Conservation (phyloP, 2,888 invertebrate genomes). For the Tyria jacobaeae region DNA sequence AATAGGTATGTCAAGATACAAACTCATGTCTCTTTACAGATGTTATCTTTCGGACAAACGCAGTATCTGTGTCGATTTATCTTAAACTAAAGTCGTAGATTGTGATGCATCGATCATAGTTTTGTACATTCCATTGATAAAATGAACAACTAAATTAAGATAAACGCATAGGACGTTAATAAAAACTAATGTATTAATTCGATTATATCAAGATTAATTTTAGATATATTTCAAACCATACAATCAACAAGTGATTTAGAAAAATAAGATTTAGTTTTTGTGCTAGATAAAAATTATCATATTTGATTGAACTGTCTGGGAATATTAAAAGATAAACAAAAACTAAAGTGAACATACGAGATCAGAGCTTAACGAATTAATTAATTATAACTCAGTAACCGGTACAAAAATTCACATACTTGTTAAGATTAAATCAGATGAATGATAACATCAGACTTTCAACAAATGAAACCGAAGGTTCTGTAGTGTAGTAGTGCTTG, state of each 20-base stretch:
- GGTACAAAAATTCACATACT: conserved; percentile 39
- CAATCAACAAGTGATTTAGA: conserved; percentile 38
- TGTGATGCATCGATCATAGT: conserved; percentile 79
- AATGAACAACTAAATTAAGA: conserved; percentile 64
- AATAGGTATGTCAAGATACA: conserved; percentile 59
- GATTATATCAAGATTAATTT: conserved; percentile 19
- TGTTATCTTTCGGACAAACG: conserved; percentile 67
- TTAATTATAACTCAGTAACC: conserved; percentile 33
- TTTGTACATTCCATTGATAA: conserved; percentile 78
- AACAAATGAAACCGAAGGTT: conserved; percentile 65
- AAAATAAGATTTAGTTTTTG: conserved; percentile 32
- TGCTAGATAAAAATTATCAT: conserved; percentile 40
- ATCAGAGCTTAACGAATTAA: conserved; percentile 17
- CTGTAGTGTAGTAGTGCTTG: conserved; percentile 49
- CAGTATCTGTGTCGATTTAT: conserved; percentile 74
- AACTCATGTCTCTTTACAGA: conserved; percentile 69
- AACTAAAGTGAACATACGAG: conserved; percentile 24
- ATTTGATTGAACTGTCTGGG: conserved; percentile 30
- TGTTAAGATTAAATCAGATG: conserved; percentile 57
- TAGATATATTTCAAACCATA: conserved; percentile 14
- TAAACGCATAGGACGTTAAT: conserved; percentile 39
- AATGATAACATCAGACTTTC: conserved; percentile 65
- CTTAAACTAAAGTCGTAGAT: conserved; percentile 61
- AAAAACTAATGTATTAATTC: conserved; percentile 35
- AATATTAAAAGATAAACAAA: conserved; percentile 26